Evolutionary conservation across 2,888 invertebrate species (phyloP).

Genomic region (Hypercompe scribonia): DNA sequence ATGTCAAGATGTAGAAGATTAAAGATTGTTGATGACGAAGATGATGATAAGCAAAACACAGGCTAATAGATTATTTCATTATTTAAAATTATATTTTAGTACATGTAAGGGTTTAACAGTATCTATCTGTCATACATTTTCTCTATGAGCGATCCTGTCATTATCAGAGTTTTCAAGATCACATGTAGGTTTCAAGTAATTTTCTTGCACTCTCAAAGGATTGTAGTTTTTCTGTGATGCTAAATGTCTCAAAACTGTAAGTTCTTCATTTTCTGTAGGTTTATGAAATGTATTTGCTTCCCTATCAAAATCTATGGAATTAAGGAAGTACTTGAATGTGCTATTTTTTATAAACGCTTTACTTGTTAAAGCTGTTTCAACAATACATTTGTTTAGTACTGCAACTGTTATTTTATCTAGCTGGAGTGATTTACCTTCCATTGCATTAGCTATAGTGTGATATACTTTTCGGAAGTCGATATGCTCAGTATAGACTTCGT

Average conservation of each 20-base stretch:
- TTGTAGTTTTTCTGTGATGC: conserved; percentile 67
- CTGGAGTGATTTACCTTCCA: conserved; percentile 72
- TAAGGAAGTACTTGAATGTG: conserved; percentile 55
- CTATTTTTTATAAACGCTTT: conserved; percentile 64
- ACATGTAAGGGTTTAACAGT: not conserved
- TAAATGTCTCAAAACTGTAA: conserved; percentile 62
- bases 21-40: too few relatives aligned
- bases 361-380: conserved; percentile 70
- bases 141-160: not conserved
- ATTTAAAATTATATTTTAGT: not conserved
- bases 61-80: not conserved
- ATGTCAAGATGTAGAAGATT: too few relatives aligned
- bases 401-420: conserved; percentile 54
- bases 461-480: conserved; percentile 73
- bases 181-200: conserved; percentile 53
- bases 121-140: not conserved
- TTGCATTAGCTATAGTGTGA: conserved; percentile 71
- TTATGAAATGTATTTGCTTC: conserved; percentile 55
- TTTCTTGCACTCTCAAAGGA: conserved; percentile 69
- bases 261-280: conserved; percentile 59
- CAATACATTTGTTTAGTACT: conserved; percentile 68
- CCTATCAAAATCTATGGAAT: conserved; percentile 60
- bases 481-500: conserved; percentile 54
- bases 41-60: not conserved
- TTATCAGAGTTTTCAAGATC: not conserved